A percentile compares a stretch with the other conserved stretches of the same genome.
Evolutionary conservation across 2,888 invertebrate species (phyloP).

Genomic region (Lamellibrachia satsuma): DNA sequence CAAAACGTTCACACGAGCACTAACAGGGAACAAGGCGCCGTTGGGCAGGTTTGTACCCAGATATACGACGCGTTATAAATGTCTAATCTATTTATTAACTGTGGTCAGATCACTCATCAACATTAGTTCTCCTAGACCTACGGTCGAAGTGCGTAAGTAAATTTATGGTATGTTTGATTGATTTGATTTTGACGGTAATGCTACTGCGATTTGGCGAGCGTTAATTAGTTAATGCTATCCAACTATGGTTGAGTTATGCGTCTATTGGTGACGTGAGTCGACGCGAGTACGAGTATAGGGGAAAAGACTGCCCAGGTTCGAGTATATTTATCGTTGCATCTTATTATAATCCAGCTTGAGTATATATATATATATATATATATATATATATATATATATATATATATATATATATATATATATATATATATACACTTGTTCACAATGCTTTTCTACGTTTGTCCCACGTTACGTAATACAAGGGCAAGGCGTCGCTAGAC

Average conservation of each 20-base stretch:
- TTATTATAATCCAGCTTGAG: too few relatives aligned
- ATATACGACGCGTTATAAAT: background rate
- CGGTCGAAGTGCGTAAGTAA: background rate
- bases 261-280: background rate
- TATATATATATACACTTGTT: too few relatives aligned
- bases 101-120: background rate
- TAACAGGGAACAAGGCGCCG: background rate
- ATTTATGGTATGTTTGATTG: background rate
- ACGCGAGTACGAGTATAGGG: background rate
- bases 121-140: background rate
- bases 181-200: background rate
- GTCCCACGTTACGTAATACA: too few relatives aligned
- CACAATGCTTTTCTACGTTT: too few relatives aligned
- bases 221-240: background rate
- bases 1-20: background rate
- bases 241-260: background rate
- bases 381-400: too few relatives aligned
- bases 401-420: too few relatives aligned
- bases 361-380: too few relatives aligned
- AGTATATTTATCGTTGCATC: too few relatives aligned
- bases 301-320: too few relatives aligned
- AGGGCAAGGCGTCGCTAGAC: too few relatives aligned
- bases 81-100: background rate
- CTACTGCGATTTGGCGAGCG: background rate
- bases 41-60: background rate